Conservation (phyloP, 2,797 vertebrate genomes). For the Sebastes cheni region DNA sequence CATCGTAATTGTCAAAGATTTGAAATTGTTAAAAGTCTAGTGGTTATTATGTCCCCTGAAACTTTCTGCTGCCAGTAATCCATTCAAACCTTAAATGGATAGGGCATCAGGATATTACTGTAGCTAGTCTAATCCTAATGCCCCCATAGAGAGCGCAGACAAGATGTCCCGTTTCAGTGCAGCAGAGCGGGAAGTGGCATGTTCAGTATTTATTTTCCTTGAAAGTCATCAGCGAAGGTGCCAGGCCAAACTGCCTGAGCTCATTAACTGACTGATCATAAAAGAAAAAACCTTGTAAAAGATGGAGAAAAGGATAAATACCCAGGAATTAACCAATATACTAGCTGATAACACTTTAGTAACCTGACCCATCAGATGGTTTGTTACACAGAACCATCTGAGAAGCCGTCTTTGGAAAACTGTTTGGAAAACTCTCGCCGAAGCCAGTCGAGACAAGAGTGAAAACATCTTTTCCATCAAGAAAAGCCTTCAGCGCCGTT, state of each 20-base stretch:
- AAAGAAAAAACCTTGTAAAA: background rate
- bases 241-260: background rate
- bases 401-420: background rate
- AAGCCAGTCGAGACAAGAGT: too few relatives aligned
- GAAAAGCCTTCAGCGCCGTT: too few relatives aligned
- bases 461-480: background rate
- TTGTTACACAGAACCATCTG: background rate
- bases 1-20: background rate
- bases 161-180: constrained; percentile 70
- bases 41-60: background rate
- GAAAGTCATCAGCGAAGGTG: constrained; percentile 24
- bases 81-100: constrained; percentile 1
- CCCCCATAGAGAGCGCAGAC: constrained; percentile 35
- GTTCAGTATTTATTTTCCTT: constrained; percentile 39
- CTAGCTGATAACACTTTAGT: background rate
- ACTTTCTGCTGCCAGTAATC: background rate
- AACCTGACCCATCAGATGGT: background rate
- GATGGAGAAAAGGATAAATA: constrained; percentile 5
- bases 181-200: constrained; percentile 60
- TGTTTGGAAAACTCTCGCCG: too few relatives aligned
- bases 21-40: background rate
- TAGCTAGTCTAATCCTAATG: constrained; percentile 6
- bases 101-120: background rate
- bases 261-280: background rate
- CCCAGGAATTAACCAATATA: background rate